phyloP scores from a whole-genome alignment of 2,888 invertebrate genomes.

The Agonopterix arenella region DNA sequence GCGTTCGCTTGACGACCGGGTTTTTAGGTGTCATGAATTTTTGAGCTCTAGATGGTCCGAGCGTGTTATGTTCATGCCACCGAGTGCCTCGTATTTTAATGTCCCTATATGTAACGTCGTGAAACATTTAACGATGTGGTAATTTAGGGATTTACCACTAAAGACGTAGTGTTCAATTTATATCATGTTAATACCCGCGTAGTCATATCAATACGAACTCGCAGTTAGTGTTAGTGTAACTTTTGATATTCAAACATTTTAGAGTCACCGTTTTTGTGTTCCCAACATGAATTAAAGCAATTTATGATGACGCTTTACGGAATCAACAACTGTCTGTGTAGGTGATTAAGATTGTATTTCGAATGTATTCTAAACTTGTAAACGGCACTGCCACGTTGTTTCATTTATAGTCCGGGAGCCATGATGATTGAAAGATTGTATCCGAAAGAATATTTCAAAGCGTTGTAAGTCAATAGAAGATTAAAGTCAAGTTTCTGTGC shows the following conservation, averaged over 20 bases:
- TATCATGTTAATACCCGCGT: constrained; percentile 34
- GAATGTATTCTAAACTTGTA: constrained; percentile 7
- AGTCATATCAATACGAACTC: constrained; percentile 48
- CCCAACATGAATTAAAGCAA: constrained; percentile 25
- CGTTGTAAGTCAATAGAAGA: too few relatives aligned
- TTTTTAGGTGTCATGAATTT: neutral
- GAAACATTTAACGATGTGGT: too few relatives aligned
- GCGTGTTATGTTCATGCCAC: constrained; percentile 21
- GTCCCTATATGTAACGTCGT: too few relatives aligned
- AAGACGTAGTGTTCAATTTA: constrained; percentile 51
- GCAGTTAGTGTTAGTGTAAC: constrained; percentile 28
- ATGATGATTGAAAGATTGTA: too few relatives aligned
- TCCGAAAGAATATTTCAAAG: too few relatives aligned
- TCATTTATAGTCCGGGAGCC: constrained; percentile 23
- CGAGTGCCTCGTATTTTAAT: constrained; percentile 50
- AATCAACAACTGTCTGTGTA: constrained; percentile 52
- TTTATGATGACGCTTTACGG: constrained; percentile 33
- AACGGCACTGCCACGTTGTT: constrained; percentile 52
- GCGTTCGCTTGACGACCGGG: constrained; percentile 28
- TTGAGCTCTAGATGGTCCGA: neutral
- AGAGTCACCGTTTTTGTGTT: constrained; percentile 29
- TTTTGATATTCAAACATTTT: constrained; percentile 10
- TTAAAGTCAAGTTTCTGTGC: too few relatives aligned
- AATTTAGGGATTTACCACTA: constrained; percentile 8
- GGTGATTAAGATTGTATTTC: constrained; percentile 7